Evolutionary conservation across 1,140 invertebrate genomes (phyloP), one percentile per base, ranked within the genome.

Genomic region (Lucilia cuprina): DNA sequence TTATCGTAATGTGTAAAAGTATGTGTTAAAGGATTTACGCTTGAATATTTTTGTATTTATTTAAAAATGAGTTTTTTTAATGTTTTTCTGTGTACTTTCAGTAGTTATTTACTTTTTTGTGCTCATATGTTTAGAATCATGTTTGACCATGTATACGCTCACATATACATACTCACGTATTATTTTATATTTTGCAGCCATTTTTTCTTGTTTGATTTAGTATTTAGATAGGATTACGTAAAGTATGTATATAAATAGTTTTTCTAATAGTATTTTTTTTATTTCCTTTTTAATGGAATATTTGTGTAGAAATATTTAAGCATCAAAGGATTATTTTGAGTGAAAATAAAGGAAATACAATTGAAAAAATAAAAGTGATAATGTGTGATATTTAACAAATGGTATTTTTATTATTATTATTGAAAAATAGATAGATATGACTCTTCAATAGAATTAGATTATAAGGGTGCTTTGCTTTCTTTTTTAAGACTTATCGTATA

Each of bases 21-120:
- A 10, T 21, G 65, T 35, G n/a, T 47, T 17, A 86, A 87, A 86
- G 86, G 87, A 88, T 88, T 88, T 88, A 86, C 85, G 87, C 87
- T 88, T 88, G 86, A 87, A 88, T 87, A 87, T 87, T 87, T n/a
- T 88, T 86, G 85, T 87, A 84, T 84, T 82, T 87, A 86, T 88
- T 85, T 86, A 70, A 70, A 70, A 19, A 70, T 70, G 19, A 19
- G 17, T 70, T 21, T 21, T 70, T 21, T 70, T 70, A 70, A 21
- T 70, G 5, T 41, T 41, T 70, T 21, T 21, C 60, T 70, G 8
- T 70, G 50, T 14, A 5, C 50, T 60, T 70, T 70, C 65, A 60
- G 41, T 41, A 41, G 41, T 70, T 70, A 21, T 70, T 70, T 21
- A 10, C 5, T 21, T 19, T 21, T 70, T 70, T 70, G 60, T 70